Evolutionary conservation across 2,113 vertebrate species (phyloP).

Genomic region (Rhinolophus sinicus): DNA sequence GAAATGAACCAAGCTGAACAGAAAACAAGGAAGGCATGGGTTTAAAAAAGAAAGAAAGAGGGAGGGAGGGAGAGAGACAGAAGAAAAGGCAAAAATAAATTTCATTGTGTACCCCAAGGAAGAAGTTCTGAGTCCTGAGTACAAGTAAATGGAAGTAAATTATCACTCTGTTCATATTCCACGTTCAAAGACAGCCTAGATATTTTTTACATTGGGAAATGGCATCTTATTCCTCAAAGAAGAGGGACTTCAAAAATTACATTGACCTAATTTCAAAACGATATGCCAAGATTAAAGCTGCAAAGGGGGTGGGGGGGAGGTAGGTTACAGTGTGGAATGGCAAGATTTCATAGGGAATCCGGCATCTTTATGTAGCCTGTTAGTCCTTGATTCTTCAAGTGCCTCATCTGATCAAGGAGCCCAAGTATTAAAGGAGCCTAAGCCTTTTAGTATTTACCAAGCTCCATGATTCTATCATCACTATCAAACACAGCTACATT

Average conservation of each 20-base stretch:
- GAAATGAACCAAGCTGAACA: not conserved
- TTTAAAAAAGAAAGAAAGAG: not conserved
- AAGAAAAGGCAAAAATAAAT: not conserved
- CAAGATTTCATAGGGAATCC: not conserved
- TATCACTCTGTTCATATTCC: not conserved
- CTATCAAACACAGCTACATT: not conserved
- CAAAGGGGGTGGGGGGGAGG: not conserved
- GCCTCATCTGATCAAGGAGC: not conserved
- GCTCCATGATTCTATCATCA: not conserved
- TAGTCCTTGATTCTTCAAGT: not conserved
- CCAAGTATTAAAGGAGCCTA: not conserved
- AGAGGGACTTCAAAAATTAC: not conserved
- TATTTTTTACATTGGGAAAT: not conserved
- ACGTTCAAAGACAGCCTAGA: not conserved
- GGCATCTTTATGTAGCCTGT: not conserved
- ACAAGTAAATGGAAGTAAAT: not conserved
- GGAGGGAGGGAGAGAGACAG: too few relatives aligned
- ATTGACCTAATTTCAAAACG: not conserved
- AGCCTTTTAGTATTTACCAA: not conserved
- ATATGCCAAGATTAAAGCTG: not conserved
- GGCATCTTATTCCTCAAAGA: not conserved
- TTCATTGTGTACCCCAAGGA: not conserved
- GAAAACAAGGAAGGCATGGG: not conserved
- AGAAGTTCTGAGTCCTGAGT: not conserved
- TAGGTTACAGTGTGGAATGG: too few relatives aligned